Conservation (phyloP, 92 coral and sea anemone genomes). For the Siderastrea radians region DNA sequence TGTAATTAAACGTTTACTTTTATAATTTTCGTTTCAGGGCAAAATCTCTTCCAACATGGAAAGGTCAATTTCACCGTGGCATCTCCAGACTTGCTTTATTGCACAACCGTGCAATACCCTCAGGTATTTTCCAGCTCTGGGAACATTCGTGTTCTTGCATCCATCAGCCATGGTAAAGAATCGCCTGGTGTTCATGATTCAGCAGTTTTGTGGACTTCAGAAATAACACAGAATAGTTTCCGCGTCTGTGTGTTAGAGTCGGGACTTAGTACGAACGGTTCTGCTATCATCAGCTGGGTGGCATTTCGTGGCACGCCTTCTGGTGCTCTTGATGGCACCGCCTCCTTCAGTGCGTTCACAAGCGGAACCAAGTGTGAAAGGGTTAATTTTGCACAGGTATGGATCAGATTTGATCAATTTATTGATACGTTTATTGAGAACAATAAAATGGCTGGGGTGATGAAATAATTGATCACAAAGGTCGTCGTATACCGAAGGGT, state of each 20-base stretch:
- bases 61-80: constrained; percentile 42
- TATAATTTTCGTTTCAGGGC: constrained; percentile 7
- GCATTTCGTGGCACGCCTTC: constrained; percentile 61
- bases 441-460: neutral
- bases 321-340: constrained; percentile 53
- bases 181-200: constrained; percentile 47
- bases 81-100: constrained; percentile 17
- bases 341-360: constrained; percentile 59
- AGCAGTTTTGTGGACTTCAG: constrained; percentile 59
- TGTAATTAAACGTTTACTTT: neutral
- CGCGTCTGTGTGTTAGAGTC: constrained; percentile 62
- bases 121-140: constrained; percentile 33
- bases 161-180: constrained; percentile 42
- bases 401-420: neutral
- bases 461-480: too few relatives aligned
- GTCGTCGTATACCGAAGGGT: too few relatives aligned
- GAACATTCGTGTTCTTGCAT: constrained; percentile 49
- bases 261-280: constrained; percentile 59
- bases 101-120: constrained; percentile 45
- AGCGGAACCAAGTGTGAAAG: constrained; percentile 67
- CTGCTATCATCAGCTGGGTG: constrained; percentile 61
- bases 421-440: neutral
- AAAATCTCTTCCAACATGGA: constrained; percentile 53
- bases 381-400: constrained; percentile 52
- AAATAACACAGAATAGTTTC: constrained; percentile 42